These are phyloP conservation scores for Caerostris darwini DNA, from an alignment of 1,140 invertebrate species.

Conservation along the genomic window DNA sequence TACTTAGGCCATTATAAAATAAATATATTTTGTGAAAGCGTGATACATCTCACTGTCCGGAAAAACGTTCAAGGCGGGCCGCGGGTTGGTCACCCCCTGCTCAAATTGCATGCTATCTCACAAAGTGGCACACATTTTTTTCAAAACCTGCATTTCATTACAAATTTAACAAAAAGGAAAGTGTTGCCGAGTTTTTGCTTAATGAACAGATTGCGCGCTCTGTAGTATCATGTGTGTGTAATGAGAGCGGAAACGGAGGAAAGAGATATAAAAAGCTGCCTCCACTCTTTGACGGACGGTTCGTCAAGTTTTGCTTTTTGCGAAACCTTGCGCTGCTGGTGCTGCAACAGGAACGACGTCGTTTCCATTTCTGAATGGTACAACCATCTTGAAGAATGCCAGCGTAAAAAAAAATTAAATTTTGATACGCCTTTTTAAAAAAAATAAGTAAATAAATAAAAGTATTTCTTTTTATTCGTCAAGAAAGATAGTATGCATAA, in stretches of 20 bases:
- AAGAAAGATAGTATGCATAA: not conserved
- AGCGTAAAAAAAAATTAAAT: not conserved
- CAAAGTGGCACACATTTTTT: not conserved
- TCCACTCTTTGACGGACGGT: not conserved
- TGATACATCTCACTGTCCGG: too few relatives aligned
- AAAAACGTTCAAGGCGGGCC: too few relatives aligned
- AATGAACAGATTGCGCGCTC: not conserved
- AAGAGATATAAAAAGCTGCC: not conserved
- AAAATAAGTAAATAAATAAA: not conserved
- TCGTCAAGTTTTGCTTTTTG: not conserved
- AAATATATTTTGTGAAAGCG: too few relatives aligned
- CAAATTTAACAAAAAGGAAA: not conserved
- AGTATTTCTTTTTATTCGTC: not conserved
- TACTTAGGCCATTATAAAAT: too few relatives aligned
- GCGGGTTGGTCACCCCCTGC: not conserved
- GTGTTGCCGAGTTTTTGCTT: not conserved
- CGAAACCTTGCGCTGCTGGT: not conserved
- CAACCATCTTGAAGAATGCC: not conserved
- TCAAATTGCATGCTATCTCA: not conserved
- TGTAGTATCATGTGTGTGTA: not conserved
- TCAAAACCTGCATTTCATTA: not conserved
- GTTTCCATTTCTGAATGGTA: not conserved
- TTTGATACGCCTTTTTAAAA: not conserved
- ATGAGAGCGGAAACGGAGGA: conserved; percentile 8
- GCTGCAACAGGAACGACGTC: not conserved